A percentile compares a stretch with the other conserved stretches of the same genome.
These are phyloP conservation scores for Craterocephalus amniculus DNA, from an alignment of 2,797 vertebrate genomes.

Conservation along the genomic window DNA sequence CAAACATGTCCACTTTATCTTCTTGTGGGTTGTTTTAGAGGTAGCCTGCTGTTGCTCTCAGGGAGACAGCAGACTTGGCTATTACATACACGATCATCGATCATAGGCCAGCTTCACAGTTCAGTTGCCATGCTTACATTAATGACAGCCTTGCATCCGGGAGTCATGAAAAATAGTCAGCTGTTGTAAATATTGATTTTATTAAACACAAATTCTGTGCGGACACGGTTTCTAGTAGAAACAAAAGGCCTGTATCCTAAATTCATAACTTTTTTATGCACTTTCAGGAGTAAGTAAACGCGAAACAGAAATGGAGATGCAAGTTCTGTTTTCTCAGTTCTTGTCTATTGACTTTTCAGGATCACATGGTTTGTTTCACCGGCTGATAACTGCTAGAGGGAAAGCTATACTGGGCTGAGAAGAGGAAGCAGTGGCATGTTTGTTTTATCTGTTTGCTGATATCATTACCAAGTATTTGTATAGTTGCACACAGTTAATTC, in stretches of 20 bases:
- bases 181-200: constrained; percentile 36
- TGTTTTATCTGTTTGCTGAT: neutral
- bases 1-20: too few relatives aligned
- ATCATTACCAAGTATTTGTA: neutral
- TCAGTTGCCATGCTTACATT: constrained; percentile 24
- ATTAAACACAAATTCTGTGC: constrained; percentile 9
- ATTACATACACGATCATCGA: constrained; percentile 27
- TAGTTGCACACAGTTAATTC: constrained; percentile 7
- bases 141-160: constrained; percentile 1
- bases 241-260: neutral
- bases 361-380: neutral
- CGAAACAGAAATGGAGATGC: neutral
- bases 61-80: constrained; percentile 12
- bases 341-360: constrained; percentile 8
- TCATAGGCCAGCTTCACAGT: neutral
- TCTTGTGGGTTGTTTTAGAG: neutral
- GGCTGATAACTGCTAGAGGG: neutral
- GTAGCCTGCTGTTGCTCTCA: constrained; percentile 4
- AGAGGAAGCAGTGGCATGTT: neutral
- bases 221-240: neutral
- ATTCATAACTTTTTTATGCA: too few relatives aligned
- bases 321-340: neutral
- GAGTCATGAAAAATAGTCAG: constrained; percentile 9
- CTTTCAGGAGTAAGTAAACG: too few relatives aligned
- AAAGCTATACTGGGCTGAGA: neutral